Evolutionary conservation across 2,888 invertebrate species (phyloP), one percentile per base, ranked within the genome.

Genomic region (Troides oblongomaculatus): DNA sequence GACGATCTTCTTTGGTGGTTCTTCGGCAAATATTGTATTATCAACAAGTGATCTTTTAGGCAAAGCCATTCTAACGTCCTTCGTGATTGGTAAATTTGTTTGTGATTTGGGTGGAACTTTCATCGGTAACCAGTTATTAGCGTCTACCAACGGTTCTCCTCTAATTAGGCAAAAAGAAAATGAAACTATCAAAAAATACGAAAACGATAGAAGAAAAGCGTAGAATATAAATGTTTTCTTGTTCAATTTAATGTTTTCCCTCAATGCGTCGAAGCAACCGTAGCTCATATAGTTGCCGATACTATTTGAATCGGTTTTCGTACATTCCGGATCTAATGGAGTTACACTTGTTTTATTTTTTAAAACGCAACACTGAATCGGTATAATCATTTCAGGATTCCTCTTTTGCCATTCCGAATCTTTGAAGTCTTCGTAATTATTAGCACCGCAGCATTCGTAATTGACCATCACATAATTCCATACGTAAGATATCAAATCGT

Each of bases 381-480:
- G 92, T 71, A 87, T 85, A 2, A 84, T 39, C 74, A 79, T 81
- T 17, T 81, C 78, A 2, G 76, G 69, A 70, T 87, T 84, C 0
- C 65, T 50, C 65, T 76, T 83, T 60, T 82, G 82, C 92, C 92
- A 92, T 21, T 80, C 74, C 0, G 89, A 84, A 5, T 79, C 71
- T 1, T 75, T 68, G 65, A 92, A 93, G 69, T 93, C 92, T 65
- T 71, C 78, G 66, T 82, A 88, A 36, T 76, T 77, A 0, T 81
- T 76, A 0, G 82, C 86, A 0, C 92, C 92, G 65, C 92, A 93
- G 72, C 92, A 93, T 71, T 90, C 79, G 60, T 87, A 83, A 7
- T 84, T 82, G 6, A 87, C 71, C 92, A 92, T 92, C 2, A 89
- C 62, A 65, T 88, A 81, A 53, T 92, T 77, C 87, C 86, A 89